Percentiles rank a stretch among this genome's conserved stretches.
Conservation (phyloP, 35 echinoderm and acorn worm species). For the Lytechinus pictus region DNA sequence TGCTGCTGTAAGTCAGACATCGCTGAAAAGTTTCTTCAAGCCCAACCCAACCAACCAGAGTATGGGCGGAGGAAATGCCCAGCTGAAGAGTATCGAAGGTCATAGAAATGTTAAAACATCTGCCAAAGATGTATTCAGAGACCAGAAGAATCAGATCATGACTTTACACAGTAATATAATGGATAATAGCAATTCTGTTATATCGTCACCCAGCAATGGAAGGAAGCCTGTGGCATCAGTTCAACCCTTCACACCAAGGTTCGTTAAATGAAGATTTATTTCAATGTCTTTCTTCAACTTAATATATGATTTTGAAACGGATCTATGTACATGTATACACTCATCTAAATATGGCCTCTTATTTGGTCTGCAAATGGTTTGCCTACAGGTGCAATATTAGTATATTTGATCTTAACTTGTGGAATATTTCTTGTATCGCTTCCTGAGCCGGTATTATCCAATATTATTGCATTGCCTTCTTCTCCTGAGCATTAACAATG, state of each 20-base stretch:
- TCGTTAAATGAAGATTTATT: not conserved
- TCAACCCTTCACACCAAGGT: conserved; percentile 52
- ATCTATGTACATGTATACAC: too few relatives aligned
- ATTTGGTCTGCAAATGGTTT: too few relatives aligned
- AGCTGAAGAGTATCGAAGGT: not conserved
- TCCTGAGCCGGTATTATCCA: too few relatives aligned
- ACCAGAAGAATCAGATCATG: not conserved
- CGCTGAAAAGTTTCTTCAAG: conserved; percentile 62
- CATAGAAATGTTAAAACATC: not conserved
- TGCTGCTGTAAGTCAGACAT: conserved; percentile 54
- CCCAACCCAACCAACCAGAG: not conserved
- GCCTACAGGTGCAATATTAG: too few relatives aligned
- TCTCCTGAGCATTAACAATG: too few relatives aligned
- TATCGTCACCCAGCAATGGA: conserved; percentile 1
- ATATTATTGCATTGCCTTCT: too few relatives aligned
- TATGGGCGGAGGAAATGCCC: conserved; percentile 30
- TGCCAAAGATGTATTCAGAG: not conserved
- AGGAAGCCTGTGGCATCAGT: conserved; percentile 60
- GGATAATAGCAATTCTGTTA: not conserved
- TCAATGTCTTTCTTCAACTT: too few relatives aligned
- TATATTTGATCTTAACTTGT: too few relatives aligned
- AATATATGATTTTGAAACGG: too few relatives aligned
- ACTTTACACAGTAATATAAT: not conserved
- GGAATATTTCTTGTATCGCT: too few relatives aligned
- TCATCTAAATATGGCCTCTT: too few relatives aligned